A percentile compares a stretch with the other conserved stretches of the same genome.
phyloP scores from a whole-genome alignment of 2,888 invertebrate species.

The Meteorus colon region DNA sequence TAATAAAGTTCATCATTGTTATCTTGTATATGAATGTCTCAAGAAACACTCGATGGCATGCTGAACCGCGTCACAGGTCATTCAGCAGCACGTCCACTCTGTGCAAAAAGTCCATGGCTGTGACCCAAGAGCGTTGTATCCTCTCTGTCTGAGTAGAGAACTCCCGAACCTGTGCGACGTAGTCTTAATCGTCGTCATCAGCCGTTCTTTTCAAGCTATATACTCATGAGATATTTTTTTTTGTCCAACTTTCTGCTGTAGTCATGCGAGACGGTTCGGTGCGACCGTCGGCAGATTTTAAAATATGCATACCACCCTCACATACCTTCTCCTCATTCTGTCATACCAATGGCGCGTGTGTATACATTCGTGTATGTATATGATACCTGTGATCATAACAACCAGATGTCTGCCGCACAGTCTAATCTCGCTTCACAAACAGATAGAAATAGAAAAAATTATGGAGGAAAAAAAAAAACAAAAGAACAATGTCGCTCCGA shows the following conservation, averaged over 20 bases:
- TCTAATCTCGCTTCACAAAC: conserved; percentile 28
- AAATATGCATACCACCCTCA: conserved; percentile 64
- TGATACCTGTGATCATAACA: conserved; percentile 39
- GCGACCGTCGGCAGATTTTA: conserved; percentile 68
- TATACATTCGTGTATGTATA: not conserved
- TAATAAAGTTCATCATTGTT: not conserved
- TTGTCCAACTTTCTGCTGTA: conserved; percentile 45
- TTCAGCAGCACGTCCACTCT: conserved; percentile 44
- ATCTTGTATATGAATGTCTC: not conserved
- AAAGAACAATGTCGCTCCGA: conserved; percentile 19
- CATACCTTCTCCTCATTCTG: conserved; percentile 24
- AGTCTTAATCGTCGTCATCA: not conserved
- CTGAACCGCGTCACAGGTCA: conserved; percentile 27
- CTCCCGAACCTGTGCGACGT: not conserved
- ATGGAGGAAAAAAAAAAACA: not conserved
- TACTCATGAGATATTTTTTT: conserved; percentile 12
- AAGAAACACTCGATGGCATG: conserved; percentile 7
- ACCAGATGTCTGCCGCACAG: conserved; percentile 39
- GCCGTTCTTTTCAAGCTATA: conserved; percentile 32
- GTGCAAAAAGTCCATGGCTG: conserved; percentile 61
- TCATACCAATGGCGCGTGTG: not conserved
- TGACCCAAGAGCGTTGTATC: conserved; percentile 63
- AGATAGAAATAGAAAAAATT: not conserved
- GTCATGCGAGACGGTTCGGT: conserved; percentile 56
- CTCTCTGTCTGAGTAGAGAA: conserved; percentile 25